Percentiles rank a stretch among this genome's conserved stretches.
phyloP scores from a whole-genome alignment of 2,888 invertebrate genomes.

The Terebella lapidaria region DNA sequence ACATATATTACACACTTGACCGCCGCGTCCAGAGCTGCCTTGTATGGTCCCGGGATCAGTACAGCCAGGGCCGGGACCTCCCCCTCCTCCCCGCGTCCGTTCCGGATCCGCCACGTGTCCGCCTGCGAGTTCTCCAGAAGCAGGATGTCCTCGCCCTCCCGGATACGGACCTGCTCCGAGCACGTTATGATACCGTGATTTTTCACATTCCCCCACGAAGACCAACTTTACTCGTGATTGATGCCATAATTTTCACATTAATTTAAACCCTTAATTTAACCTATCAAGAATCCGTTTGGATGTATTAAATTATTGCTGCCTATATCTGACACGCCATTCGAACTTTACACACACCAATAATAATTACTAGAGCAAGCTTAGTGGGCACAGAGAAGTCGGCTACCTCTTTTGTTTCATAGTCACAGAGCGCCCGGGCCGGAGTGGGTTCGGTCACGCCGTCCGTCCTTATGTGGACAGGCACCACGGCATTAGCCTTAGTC shows the following conservation, averaged over 20 bases:
- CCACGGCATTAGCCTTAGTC: conserved; percentile 17
- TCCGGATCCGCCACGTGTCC: conserved; percentile 24
- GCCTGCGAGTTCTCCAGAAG: conserved; percentile 25
- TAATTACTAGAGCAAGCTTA: too few species aligned
- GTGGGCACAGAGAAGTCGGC: too few species aligned
- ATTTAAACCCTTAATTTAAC: neutral
- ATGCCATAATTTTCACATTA: neutral
- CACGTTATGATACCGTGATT: neutral
- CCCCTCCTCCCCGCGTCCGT: conserved; percentile 22
- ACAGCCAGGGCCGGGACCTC: conserved; percentile 21
- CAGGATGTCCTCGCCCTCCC: conserved; percentile 24
- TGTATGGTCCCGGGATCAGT: conserved; percentile 27
- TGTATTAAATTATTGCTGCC: neutral
- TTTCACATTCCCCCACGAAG: too few species aligned
- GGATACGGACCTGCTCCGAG: conserved; percentile 19
- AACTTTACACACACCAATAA: too few species aligned
- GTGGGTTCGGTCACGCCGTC: conserved; percentile 9
- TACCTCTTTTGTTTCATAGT: conserved; percentile 26
- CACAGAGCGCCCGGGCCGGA: conserved; percentile 20
- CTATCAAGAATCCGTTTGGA: neutral
- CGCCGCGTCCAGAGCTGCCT: conserved; percentile 22
- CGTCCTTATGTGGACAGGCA: conserved; percentile 23
- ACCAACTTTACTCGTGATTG: too few species aligned
- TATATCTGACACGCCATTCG: too few species aligned
- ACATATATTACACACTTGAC: conserved; percentile 24